phyloP scores from a whole-genome alignment of 2,797 vertebrate genomes.

The Mycteria americana region DNA sequence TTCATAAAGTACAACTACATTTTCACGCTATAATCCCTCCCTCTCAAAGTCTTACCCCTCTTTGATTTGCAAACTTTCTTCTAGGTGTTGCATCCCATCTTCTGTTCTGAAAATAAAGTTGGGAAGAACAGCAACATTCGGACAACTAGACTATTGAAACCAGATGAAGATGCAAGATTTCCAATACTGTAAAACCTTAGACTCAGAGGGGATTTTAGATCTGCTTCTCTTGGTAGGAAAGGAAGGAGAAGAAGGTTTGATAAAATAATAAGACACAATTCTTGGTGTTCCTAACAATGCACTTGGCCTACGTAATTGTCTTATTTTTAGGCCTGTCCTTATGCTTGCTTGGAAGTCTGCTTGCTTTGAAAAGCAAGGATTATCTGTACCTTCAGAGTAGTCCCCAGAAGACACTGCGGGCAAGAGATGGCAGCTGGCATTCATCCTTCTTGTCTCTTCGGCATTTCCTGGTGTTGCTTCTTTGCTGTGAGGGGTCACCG shows the following conservation, averaged over 20 bases:
- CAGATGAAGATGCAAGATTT: accelerated
- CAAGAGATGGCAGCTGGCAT: background rate
- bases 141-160: background rate
- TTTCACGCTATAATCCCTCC: background rate
- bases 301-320: background rate
- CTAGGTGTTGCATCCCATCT: background rate
- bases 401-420: background rate
- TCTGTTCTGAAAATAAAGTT: background rate
- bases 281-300: background rate
- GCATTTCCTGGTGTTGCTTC: background rate
- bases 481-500: background rate
- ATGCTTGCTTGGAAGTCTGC: background rate
- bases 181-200: background rate
- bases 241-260: background rate
- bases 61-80: background rate
- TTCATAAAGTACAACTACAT: background rate
- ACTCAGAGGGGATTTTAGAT: background rate
- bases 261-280: background rate
- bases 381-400: background rate
- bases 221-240: background rate
- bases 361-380: background rate
- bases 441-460: background rate
- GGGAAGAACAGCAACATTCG: background rate
- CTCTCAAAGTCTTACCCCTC: background rate
- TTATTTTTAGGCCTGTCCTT: background rate